Evolutionary conservation across 1,140 invertebrate species (phyloP).

Genomic region (Neodiprion pinetum): DNA sequence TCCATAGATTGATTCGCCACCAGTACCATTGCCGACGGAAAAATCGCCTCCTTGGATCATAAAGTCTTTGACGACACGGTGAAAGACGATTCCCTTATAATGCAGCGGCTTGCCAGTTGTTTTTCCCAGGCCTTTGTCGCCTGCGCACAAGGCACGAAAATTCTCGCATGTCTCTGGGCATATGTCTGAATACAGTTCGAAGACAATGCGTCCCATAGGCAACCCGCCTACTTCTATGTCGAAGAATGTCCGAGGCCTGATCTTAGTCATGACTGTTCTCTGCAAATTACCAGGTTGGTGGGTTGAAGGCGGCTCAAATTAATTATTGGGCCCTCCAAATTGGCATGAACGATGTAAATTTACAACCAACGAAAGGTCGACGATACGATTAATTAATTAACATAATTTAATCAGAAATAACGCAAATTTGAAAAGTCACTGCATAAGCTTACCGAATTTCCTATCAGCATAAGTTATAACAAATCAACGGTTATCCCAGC

Average conservation of each 20-base stretch:
- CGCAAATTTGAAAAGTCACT: too few species aligned
- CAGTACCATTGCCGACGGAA: constrained; percentile 96
- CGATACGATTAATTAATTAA: background rate
- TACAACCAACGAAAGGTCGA: background rate
- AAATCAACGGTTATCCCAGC: too few species aligned
- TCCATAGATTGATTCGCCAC: constrained; percentile 96
- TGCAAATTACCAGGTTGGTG: background rate
- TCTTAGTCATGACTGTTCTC: constrained; percentile 37
- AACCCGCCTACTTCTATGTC: constrained; percentile 92
- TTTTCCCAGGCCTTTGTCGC: constrained; percentile 85
- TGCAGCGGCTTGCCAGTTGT: constrained; percentile 88
- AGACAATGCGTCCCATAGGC: constrained; percentile 91
- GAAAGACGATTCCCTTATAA: constrained; percentile 96
- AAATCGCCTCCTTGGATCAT: constrained; percentile 99
- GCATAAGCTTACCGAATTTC: background rate
- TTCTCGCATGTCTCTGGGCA: constrained; percentile 99
- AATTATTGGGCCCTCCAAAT: background rate
- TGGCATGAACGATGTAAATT: background rate
- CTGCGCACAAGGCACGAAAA: constrained; percentile 98
- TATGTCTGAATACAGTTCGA: constrained; percentile 96
- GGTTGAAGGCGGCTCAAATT: background rate
- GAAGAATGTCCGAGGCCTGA: constrained; percentile 76
- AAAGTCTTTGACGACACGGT: constrained; percentile 97
- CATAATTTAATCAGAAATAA: too few species aligned
- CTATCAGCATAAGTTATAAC: background rate